Evolutionary conservation across 2,113 vertebrate species (phyloP).

Genomic region (Ceyx margarethae): DNA sequence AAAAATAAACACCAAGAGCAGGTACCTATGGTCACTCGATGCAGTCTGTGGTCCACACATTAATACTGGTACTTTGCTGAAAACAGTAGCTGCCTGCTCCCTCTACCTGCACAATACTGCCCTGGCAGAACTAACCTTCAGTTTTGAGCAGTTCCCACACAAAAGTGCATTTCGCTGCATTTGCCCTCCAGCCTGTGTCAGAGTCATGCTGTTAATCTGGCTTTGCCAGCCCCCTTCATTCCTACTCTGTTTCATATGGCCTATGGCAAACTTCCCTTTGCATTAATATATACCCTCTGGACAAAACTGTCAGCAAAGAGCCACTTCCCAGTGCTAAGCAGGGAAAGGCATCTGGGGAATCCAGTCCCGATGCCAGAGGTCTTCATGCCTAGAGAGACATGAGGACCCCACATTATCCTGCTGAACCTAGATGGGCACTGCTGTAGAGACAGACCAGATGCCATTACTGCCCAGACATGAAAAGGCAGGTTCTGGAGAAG

Average conservation of each 20-base stretch:
- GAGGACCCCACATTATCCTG: neutral
- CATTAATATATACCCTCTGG: neutral
- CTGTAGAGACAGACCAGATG: neutral
- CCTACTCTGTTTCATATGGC: neutral
- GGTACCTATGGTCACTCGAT: neutral
- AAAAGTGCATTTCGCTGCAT: neutral
- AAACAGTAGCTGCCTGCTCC: accelerated
- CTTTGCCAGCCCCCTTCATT: neutral
- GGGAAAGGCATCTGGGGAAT: neutral
- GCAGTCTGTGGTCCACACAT: neutral
- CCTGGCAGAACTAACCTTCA: accelerated
- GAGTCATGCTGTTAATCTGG: neutral
- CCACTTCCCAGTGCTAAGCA: neutral
- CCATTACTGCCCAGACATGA: neutral
- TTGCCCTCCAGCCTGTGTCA: neutral
- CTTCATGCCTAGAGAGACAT: neutral
- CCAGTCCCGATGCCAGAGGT: neutral
- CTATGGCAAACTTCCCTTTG: neutral
- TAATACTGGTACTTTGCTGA: neutral
- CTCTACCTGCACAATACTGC: accelerated
- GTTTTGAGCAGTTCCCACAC: neutral
- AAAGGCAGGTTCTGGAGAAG: neutral
- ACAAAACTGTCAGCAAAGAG: neutral
- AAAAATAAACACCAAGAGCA: neutral
- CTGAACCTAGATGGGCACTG: neutral